Evolutionary conservation across 1,140 invertebrate genomes (phyloP), one percentile per base, ranked within the genome.

Genomic region (Panulirus ornatus): DNA sequence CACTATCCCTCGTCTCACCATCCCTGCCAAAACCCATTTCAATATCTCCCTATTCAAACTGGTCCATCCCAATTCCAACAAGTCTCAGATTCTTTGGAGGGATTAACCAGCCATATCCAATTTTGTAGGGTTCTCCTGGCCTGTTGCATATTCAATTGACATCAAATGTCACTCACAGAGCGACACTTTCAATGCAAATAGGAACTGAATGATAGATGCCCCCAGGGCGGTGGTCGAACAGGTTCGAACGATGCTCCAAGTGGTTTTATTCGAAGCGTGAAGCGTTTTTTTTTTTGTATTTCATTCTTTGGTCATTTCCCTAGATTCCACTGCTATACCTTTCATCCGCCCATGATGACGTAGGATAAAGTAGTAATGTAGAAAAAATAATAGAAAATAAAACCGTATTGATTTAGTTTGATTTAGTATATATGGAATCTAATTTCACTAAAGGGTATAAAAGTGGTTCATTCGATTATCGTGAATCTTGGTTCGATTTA

Each of bases 131-230:
- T 22, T 27, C 14, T 27, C 58, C 58, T 8, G 3, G n/a, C 2
- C 58, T 66, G 58, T 66, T 66, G 8, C 58, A 66, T 66, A 66
- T 66, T 66, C 58, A 66, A 66, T 66, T 27, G 0, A 66, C n/a
- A 30, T 66, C 58, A 66, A 66, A 66, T 66, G 58, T 30, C 58
- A 30, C 58, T 66, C 27, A 30, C 27, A 66, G 58, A 66, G 30
- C 58, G 58, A 66, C 58, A 30, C 58, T 66, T 27, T 66, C 58
- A 66, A 66, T 66, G 58, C 58, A 66, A 66, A 66, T 66, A 66
- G 58, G 58, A 66, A 66, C 30, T 66, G n/a, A 66, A 66, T 66
- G 58, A 66, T 66, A 66, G 58, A 66, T 66, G 58, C 27, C 27
- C n/a, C 58, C 5, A 30, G 3, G 0, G 19, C 54, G 11, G 11